Conservation (phyloP, 2,888 invertebrate species). For the Stomorhina lunata region DNA sequence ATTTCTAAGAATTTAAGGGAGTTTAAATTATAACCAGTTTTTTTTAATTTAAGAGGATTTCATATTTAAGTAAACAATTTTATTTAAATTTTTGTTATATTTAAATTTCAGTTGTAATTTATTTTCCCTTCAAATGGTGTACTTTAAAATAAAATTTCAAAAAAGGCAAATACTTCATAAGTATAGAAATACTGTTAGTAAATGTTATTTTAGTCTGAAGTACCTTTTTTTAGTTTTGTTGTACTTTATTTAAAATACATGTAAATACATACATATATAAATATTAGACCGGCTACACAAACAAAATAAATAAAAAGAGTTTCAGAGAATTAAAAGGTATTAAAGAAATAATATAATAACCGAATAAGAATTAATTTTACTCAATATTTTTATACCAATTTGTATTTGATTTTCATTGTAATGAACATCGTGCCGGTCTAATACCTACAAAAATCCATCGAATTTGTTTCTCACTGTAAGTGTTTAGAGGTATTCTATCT, state of each 20-base stretch:
- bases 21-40: too few relatives aligned
- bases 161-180: conserved; percentile 27
- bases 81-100: background rate
- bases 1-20: background rate
- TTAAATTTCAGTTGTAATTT: background rate
- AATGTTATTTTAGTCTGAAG: conserved; percentile 61
- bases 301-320: too few relatives aligned
- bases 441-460: too few relatives aligned
- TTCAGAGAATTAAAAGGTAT: too few relatives aligned
- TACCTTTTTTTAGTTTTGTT: conserved; percentile 34
- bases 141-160: conserved; percentile 17
- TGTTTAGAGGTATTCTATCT: conserved; percentile 49
- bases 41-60: too few relatives aligned
- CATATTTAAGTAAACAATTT: too few relatives aligned
- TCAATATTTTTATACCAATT: too few relatives aligned
- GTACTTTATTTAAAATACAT: background rate
- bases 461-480: background rate
- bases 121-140: conserved; percentile 19
- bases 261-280: background rate
- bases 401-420: too few relatives aligned
- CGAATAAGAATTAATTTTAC: too few relatives aligned
- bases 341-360: too few relatives aligned
- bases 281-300: background rate
- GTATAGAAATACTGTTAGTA: conserved; percentile 54
- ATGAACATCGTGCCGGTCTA: too few relatives aligned